Evolutionary conservation across 2,888 invertebrate species (phyloP).

Genomic region (Tuberolachnus salignus): DNA sequence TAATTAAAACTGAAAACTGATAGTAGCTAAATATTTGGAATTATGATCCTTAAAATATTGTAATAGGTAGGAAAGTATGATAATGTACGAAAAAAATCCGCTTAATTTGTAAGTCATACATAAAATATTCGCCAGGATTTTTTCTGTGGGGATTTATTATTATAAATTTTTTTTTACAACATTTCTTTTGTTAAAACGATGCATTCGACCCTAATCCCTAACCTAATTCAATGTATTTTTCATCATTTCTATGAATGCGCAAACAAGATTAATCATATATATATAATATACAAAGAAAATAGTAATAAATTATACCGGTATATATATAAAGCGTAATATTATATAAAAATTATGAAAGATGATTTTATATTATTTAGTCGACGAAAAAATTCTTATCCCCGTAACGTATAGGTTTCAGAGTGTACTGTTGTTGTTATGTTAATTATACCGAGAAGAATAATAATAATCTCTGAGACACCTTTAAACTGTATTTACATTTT

Average conservation of each 20-base stretch:
- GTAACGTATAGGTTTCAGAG: background rate
- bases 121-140: no score
- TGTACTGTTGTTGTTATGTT: slow-evolving; percentile 30
- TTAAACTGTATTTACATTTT: slow-evolving; percentile 22
- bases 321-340: slow-evolving; percentile 10
- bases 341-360: slow-evolving; percentile 24
- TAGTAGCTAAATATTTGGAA: no score
- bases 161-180: no score
- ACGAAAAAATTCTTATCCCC: slow-evolving; percentile 28
- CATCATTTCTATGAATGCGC: slow-evolving; percentile 3
- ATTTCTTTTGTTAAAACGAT: background rate
- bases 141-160: no score
- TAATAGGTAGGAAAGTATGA: no score
- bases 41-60: no score
- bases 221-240: slow-evolving; percentile 16
- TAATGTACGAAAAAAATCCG: no score
- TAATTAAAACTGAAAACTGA: no score
- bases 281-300: slow-evolving; percentile 5
- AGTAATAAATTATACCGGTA: slow-evolving; percentile 28
- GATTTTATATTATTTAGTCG: slow-evolving; percentile 26
- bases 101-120: no score
- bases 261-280: slow-evolving; percentile 29
- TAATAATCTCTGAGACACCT: slow-evolving; percentile 23
- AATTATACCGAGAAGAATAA: slow-evolving; percentile 21
- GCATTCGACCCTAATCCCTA: background rate